phyloP scores from a whole-genome alignment of 2,797 vertebrate species.

The Sciurus carolinensis region DNA sequence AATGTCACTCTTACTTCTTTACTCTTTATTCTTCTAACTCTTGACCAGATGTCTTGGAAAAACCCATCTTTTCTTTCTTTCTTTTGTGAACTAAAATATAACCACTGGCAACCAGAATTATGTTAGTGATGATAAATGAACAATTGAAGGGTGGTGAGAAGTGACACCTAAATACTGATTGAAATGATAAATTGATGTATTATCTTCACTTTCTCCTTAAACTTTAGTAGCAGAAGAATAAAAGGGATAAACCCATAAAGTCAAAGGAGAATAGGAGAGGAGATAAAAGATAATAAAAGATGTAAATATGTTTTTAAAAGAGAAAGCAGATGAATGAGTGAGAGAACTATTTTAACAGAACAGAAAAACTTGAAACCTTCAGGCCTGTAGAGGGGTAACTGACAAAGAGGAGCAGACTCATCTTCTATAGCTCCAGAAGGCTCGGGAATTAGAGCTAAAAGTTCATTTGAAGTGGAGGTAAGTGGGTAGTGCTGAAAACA shows the following conservation, averaged over 20 bases:
- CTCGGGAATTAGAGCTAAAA: neutral
- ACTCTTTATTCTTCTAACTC: neutral
- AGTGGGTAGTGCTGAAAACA: neutral
- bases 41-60: conserved; percentile 8
- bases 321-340: neutral
- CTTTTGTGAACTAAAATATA: conserved; percentile 19
- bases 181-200: neutral
- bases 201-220: conserved; percentile 19
- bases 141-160: neutral
- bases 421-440: neutral
- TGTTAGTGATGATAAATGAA: neutral
- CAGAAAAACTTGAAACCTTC: neutral
- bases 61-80: conserved; percentile 7
- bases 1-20: neutral
- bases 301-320: neutral
- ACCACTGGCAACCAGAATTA: neutral
- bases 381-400: neutral
- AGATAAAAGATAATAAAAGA: neutral
- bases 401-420: neutral
- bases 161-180: neutral
- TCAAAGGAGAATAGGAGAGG: neutral
- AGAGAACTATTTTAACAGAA: neutral
- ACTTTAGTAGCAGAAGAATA: neutral
- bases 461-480: neutral
- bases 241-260: neutral